Evolutionary conservation across 2,113 vertebrate species (phyloP).

Genomic region (Sinosuthora webbiana): DNA sequence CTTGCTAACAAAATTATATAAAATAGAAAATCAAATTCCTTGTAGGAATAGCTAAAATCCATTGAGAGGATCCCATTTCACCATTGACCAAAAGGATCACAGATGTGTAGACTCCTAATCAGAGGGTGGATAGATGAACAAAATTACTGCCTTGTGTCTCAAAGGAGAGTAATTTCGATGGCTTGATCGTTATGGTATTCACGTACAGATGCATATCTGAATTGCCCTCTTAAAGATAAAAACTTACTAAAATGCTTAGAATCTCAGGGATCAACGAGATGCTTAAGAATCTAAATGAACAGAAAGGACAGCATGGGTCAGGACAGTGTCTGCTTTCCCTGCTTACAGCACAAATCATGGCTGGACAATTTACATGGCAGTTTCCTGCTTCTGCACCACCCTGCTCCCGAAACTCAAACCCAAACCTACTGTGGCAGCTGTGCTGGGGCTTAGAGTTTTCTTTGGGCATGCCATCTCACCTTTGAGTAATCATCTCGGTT

Average conservation of each 20-base stretch:
- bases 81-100: not conserved
- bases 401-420: not conserved
- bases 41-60: not conserved
- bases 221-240: not conserved
- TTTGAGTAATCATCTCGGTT: not conserved
- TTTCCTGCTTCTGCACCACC: not conserved
- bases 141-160: not conserved
- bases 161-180: not conserved
- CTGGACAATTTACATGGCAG: not conserved
- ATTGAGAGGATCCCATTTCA: not conserved
- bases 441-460: not conserved
- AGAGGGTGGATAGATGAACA: not conserved
- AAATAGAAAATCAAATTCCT: not conserved
- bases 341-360: not conserved
- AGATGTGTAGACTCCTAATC: not conserved
- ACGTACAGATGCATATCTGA: not conserved
- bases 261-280: not conserved
- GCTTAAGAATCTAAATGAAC: not conserved
- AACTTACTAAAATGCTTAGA: not conserved
- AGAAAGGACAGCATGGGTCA: not conserved
- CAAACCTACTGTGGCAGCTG: not conserved
- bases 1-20: not conserved
- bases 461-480: not conserved
- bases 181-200: not conserved
- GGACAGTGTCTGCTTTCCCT: not conserved